These are phyloP conservation scores for Nysson spinosus DNA, from an alignment of 2,888 invertebrate genomes.

Conservation along the genomic window DNA sequence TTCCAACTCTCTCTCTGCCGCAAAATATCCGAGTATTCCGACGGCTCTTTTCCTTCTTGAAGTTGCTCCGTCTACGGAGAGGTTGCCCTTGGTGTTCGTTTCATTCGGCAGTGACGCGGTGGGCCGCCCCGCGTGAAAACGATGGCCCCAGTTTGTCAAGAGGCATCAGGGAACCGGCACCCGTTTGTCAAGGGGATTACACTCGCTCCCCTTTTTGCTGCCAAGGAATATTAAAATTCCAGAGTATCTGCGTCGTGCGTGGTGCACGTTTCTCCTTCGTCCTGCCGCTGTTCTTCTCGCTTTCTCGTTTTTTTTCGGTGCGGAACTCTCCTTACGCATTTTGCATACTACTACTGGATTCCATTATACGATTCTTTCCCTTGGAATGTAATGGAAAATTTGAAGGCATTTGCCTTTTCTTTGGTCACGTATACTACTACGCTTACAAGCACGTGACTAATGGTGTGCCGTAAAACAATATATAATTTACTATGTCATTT, in stretches of 20 bases:
- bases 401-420: neutral
- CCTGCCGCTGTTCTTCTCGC: slow-evolving; percentile 22
- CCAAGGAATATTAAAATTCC: slow-evolving; percentile 70
- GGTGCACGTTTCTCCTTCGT: slow-evolving; percentile 20
- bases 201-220: slow-evolving; percentile 47
- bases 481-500: too few relatives aligned
- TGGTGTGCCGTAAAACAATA: too few relatives aligned
- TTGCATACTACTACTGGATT: slow-evolving; percentile 1
- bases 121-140: slow-evolving; percentile 57
- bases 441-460: too few relatives aligned
- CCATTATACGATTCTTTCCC: slow-evolving; percentile 11
- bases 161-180: slow-evolving; percentile 65
- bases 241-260: slow-evolving; percentile 56
- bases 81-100: slow-evolving; percentile 34
- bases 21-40: neutral
- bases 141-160: slow-evolving; percentile 71
- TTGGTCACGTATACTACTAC: too few relatives aligned
- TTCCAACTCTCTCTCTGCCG: slow-evolving; percentile 4
- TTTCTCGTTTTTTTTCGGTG: slow-evolving; percentile 6
- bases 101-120: slow-evolving; percentile 30
- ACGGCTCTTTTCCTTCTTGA: slow-evolving; percentile 12
- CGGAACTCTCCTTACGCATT: neutral
- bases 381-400: slow-evolving; percentile 38
- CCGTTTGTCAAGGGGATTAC: slow-evolving; percentile 72
- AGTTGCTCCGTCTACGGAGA: slow-evolving; percentile 3